Conservation (phyloP, 2,888 invertebrate genomes). For the Lasioglossum vierecki region DNA sequence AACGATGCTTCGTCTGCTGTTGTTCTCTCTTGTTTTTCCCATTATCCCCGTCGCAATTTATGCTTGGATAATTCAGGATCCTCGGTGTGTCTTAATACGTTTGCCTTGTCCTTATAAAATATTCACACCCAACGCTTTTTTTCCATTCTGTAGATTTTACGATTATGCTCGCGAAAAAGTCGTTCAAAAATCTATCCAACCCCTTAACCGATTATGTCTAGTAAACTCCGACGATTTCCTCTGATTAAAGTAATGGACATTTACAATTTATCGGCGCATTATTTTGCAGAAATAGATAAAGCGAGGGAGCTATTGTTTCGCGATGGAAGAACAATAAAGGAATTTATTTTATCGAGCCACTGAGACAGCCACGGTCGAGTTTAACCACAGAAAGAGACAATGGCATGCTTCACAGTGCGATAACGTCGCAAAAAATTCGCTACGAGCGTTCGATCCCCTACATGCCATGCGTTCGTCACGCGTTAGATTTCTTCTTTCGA, state of each 20-base stretch:
- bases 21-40: slow-evolving; percentile 45
- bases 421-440: slow-evolving; percentile 1
- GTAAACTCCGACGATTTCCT: background rate
- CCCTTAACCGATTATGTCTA: too few relatives aligned
- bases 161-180: background rate
- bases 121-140: background rate
- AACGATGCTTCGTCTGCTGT: slow-evolving; percentile 74
- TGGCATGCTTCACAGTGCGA: background rate
- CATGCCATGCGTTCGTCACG: background rate
- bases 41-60: slow-evolving; percentile 48
- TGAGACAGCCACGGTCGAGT: background rate
- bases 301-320: background rate
- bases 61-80: slow-evolving; percentile 67
- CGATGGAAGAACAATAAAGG: background rate
- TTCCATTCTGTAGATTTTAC: background rate
- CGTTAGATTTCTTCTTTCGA: background rate
- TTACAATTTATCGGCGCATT: background rate
- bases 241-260: background rate
- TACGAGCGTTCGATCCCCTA: background rate
- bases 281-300: background rate
- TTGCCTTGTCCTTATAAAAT: slow-evolving; percentile 7
- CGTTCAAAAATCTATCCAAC: background rate
- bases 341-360: background rate
- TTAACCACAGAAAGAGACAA: background rate
- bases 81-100: slow-evolving; percentile 39